Base-by-base conservation (phyloP, 1,140 invertebrate genomes). In the Drosophila melanica region DNA sequence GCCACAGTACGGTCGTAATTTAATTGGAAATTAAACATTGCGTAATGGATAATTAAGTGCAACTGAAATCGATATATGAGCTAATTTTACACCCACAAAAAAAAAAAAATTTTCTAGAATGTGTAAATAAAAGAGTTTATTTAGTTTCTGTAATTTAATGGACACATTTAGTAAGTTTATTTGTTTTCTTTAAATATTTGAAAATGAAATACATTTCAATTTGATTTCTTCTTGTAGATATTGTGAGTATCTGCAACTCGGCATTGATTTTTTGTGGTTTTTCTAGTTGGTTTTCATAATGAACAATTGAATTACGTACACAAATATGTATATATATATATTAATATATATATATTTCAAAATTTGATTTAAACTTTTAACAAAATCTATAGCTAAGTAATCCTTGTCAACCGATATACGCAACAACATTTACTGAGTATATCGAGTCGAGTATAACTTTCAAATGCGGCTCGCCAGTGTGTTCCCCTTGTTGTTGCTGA, bases 271-370 rank as follows among this genome's bases (percentile, higher is more conserved):
- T 74, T 33, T 45, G 55, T 18, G 27, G 41, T 35, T 54, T 54
- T 33, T 45, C 53, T 64, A 35, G 14, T 57, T 58, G 47, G 48
- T 58, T 62, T 47, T 47, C 50, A 45, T 66, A 75, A 76, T 62
- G 79, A 82, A 79, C 82, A 87, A 68, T 84, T 53, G 76, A 87
- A 89, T 82, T 82, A 87, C 82, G 79, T 89, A 82, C 76, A 87
- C 82, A 81, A 87, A 81, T 87, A 87, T 69, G 62, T 30, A 30
- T 30, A n/a, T n/a, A n/a, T n/a, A n/a, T n/a, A n/a, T n/a, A n/a
- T n/a, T n/a, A 3, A 30, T 30, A 30, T 30, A 5, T 87, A 87
- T 69, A 63, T 73, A 48, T 71, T 73, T 81, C 55, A 81, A 81
- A 81, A 67, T 64, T 67, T 42, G 53, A 64, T 71, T 82, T 63